Evolutionary conservation across 1,140 invertebrate species (phyloP).

Genomic region (Eciton burchellii): DNA sequence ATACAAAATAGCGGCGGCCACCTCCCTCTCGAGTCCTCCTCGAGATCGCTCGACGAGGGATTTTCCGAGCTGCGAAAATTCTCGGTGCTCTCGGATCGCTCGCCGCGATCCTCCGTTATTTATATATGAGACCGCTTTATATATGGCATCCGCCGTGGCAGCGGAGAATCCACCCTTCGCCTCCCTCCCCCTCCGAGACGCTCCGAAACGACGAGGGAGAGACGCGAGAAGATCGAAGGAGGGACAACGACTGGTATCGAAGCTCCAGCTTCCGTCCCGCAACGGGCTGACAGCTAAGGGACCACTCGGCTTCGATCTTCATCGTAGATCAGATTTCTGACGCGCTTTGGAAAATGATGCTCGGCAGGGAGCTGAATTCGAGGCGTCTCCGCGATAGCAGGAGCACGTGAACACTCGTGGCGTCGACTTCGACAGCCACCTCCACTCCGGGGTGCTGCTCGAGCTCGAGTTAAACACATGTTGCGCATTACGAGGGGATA

Average conservation of each 20-base stretch:
- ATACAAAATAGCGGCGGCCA: slow-evolving; percentile 13
- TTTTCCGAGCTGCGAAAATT: too few species aligned
- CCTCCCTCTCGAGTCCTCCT: too few species aligned
- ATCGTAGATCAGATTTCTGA: neutral
- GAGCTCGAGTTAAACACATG: slow-evolving; percentile 67
- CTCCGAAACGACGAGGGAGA: too few species aligned
- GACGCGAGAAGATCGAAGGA: too few species aligned
- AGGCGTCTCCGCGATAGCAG: slow-evolving; percentile 35
- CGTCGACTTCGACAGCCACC: slow-evolving; percentile 61
- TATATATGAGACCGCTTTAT: too few species aligned
- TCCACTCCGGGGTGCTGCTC: slow-evolving; percentile 60
- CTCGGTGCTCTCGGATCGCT: too few species aligned
- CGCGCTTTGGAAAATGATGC: neutral
- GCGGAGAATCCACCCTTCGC: too few species aligned
- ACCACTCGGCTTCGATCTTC: neutral
- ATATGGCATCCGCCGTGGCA: too few species aligned
- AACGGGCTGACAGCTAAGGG: neutral
- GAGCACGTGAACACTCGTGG: slow-evolving; percentile 59
- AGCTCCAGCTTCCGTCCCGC: neutral
- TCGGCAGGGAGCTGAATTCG: neutral
- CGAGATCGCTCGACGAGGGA: too few species aligned
- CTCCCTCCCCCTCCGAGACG: too few species aligned
- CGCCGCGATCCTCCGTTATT: too few species aligned
- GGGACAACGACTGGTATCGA: too few species aligned
- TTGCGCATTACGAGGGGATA: slow-evolving; percentile 69